phyloP scores from a whole-genome alignment of 2,888 invertebrate genomes.

The Bombyx huttoni region DNA sequence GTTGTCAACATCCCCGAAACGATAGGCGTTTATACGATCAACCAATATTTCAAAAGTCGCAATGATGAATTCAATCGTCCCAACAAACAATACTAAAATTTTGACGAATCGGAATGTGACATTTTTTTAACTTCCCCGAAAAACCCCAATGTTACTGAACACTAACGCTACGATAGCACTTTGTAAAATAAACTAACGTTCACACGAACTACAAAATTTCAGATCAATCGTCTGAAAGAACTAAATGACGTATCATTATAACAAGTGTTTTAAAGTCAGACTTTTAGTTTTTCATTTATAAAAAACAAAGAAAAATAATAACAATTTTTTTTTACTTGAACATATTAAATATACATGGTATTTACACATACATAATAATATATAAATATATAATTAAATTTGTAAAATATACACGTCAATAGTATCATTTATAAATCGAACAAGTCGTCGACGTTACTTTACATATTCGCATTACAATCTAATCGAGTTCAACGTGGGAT shows the following conservation, averaged over 20 bases:
- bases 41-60: constrained; percentile 4
- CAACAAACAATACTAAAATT: constrained; percentile 37
- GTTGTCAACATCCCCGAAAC: too few relatives aligned
- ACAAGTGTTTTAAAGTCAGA: constrained; percentile 69
- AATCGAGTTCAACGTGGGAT: not conserved
- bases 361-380: constrained; percentile 70
- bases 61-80: constrained; percentile 25
- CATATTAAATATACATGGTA: constrained; percentile 66
- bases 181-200: constrained; percentile 45
- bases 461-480: not conserved
- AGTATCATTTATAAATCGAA: constrained; percentile 55
- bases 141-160: constrained; percentile 34
- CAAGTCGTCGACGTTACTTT: constrained; percentile 21
- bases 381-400: constrained; percentile 13
- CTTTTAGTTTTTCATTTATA: constrained; percentile 51
- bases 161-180: constrained; percentile 42
- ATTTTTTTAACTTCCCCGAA: constrained; percentile 48
- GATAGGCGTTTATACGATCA: not conserved
- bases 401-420: constrained; percentile 63
- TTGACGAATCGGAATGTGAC: constrained; percentile 58
- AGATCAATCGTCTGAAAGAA: constrained; percentile 54
- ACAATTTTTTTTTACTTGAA: constrained; percentile 58
- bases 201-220: constrained; percentile 49
- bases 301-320: constrained; percentile 53
- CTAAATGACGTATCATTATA: constrained; percentile 40